phyloP scores from a whole-genome alignment of 2,113 vertebrate species.

The Enhydra lutris region DNA sequence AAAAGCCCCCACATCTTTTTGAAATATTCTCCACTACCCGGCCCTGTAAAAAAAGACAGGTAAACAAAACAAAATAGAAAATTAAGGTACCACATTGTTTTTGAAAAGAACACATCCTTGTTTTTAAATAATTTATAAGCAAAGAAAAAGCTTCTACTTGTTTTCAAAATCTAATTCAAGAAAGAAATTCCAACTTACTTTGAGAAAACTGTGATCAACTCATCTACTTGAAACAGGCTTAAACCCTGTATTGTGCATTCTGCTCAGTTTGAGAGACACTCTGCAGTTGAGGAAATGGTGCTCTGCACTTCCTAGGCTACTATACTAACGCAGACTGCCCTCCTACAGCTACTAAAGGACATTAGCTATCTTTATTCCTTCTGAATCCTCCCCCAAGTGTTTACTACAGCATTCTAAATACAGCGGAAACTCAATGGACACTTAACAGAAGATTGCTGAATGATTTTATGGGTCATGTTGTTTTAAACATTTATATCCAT shows the following conservation, averaged over 20 bases:
- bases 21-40: constrained; percentile 99
- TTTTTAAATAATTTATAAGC: neutral
- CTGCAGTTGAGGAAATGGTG: neutral
- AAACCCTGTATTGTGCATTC: neutral
- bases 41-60: constrained; percentile 84
- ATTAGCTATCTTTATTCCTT: neutral
- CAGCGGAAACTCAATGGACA: neutral
- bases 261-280: neutral
- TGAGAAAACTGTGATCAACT: neutral
- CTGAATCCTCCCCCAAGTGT: neutral
- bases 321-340: neutral
- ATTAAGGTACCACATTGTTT: neutral
- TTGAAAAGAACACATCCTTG: neutral
- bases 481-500: constrained; percentile 1
- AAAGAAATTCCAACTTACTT: neutral
- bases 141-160: neutral
- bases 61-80: neutral
- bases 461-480: neutral
- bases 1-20: constrained; percentile 98
- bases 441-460: neutral
- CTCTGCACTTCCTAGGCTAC: neutral
- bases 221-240: neutral
- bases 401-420: neutral
- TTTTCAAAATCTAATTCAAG: constrained; percentile 18
- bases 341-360: neutral